Conservation (phyloP, 1,140 invertebrate species). For the Cyclargus thomasi region DNA sequence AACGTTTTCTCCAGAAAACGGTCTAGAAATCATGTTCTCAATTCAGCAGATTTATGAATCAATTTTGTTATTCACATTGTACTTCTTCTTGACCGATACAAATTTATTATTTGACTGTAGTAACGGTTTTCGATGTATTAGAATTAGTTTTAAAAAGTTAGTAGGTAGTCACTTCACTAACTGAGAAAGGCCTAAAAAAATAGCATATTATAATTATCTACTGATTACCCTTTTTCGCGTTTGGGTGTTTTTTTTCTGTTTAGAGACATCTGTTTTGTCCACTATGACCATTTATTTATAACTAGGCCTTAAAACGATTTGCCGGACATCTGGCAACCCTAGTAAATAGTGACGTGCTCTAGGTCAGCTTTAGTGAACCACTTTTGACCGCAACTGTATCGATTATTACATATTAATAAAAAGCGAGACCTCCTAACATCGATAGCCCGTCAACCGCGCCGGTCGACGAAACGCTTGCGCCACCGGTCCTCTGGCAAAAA, state of each 20-base stretch:
- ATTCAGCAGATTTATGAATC: not conserved
- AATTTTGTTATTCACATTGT: not conserved
- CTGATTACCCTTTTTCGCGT: no score
- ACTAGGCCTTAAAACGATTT: no score
- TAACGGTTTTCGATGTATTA: not conserved
- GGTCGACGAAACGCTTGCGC: not conserved
- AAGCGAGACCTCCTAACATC: slow-evolving; percentile 5
- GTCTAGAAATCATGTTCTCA: not conserved
- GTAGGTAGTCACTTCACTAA: no score
- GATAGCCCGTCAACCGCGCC: slow-evolving; percentile 16
- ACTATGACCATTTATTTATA: no score
- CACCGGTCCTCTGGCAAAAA: slow-evolving; percentile 41
- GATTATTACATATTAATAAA: not conserved
- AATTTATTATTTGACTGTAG: not conserved
- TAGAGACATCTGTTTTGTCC: no score
- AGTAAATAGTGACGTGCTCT: not conserved
- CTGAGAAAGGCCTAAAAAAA: no score
- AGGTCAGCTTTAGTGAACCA: not conserved
- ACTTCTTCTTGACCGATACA: not conserved
- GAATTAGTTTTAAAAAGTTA: no score
- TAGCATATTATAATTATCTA: no score
- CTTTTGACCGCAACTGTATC: not conserved
- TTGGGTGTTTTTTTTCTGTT: no score
- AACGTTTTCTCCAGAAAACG: not conserved
- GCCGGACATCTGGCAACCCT: no score